Conservation (phyloP, 2,113 vertebrate species). For the Psephotus haematonotus region DNA sequence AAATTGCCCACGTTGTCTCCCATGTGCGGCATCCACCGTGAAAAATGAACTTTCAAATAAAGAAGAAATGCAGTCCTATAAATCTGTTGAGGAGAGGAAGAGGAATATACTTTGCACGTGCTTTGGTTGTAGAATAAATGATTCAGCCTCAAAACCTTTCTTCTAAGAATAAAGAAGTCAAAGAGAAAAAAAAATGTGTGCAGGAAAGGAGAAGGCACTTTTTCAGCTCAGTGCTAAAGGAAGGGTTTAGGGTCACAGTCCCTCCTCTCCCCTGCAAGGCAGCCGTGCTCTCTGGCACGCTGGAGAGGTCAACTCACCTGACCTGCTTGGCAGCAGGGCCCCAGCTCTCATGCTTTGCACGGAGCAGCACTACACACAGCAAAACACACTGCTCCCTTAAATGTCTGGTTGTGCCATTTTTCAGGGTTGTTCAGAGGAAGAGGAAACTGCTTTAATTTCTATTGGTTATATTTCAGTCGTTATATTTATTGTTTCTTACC, state of each 20-base stretch:
- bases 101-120: neutral
- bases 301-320: fast-evolving
- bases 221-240: neutral
- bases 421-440: neutral
- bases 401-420: fast-evolving
- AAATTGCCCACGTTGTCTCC: neutral
- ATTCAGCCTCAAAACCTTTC: neutral
- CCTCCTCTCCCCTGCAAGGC: neutral
- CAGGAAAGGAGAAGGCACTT: neutral
- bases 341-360: neutral
- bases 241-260: neutral
- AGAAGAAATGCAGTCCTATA: neutral
- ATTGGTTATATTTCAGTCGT: neutral
- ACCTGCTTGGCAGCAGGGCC: no score
- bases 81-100: neutral
- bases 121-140: neutral
- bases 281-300: fast-evolving
- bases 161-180: neutral
- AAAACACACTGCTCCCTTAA: neutral
- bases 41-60: neutral
- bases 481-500: neutral
- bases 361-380: neutral
- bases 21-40: neutral
- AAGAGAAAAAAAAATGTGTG: neutral
- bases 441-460: neutral